Base-by-base conservation (phyloP, 2,888 invertebrate genomes). In the Epistrophe eligans region DNA sequence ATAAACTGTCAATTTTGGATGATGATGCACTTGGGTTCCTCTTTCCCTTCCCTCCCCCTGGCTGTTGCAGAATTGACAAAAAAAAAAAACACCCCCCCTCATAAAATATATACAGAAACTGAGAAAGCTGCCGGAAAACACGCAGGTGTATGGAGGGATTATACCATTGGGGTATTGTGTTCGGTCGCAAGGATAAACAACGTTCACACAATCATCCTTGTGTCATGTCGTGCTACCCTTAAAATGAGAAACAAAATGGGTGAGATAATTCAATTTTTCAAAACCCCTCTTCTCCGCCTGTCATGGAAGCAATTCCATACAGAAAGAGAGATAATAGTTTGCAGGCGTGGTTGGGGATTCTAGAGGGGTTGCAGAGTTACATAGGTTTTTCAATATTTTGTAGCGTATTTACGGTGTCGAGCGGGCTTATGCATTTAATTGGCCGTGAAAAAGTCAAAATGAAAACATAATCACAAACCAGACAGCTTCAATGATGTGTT, bases 401-500 rank as follows among this genome's bases (percentile, higher is more conserved):
- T 73, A 60, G 70, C 62, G 77, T 28, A 45, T 80, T 76, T 50
- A 43, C 62, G 24, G 79, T 77, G 80, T 73, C 73, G 76, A 79
- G 55, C 84, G 73, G 77, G 76, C 67, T 83, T 88, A 89, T 89
- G 81, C 90, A 91, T 90, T 91, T 92, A 92, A 92, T 92, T 92
- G 92, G 91, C 91, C 92, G 91, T 92, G 91, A 92, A 92, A 91
- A 92, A 92, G 92, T 92, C 90, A 91, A 92, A 92, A 92, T 92
- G 92, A 90, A 92, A 92, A 92, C 91, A 92, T 92, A 92, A 92
- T 92, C 92, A 92, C 91, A 90, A 90, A 66, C 71, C 87, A 89
- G 88, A 84, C 84, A 88, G 55, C 84, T 60, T 81, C 84, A 83
- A 64, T 84, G n/a, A n/a, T n/a, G n/a, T n/a, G n/a, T n/a, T n/a